phyloP scores from a whole-genome alignment of 92 coral and sea anemone genomes.

The Zoanthus solanderi region DNA sequence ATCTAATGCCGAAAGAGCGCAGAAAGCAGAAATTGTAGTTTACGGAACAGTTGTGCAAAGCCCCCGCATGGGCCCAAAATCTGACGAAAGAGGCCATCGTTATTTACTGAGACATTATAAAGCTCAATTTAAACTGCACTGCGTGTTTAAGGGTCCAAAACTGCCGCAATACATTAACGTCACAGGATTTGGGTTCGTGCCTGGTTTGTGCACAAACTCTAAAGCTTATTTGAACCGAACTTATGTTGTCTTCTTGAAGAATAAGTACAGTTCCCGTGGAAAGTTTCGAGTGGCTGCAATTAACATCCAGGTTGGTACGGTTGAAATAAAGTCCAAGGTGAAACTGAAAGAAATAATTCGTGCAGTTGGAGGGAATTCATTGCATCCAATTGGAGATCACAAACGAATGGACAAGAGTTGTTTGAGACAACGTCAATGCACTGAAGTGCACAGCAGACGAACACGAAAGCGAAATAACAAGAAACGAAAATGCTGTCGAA shows the following conservation, averaged over 20 bases:
- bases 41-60: constrained; percentile 86
- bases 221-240: constrained; percentile 82
- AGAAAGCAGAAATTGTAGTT: constrained; percentile 79
- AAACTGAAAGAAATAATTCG: constrained; percentile 71
- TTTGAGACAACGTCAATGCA: constrained; percentile 48
- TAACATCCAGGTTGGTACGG: constrained; percentile 75
- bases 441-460: constrained; percentile 49
- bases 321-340: constrained; percentile 61
- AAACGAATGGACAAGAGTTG: constrained; percentile 67
- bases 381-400: constrained; percentile 68
- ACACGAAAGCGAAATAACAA: constrained; percentile 38
- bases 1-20: constrained; percentile 70
- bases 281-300: constrained; percentile 68
- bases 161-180: constrained; percentile 73
- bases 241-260: constrained; percentile 67
- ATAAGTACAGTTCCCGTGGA: constrained; percentile 39
- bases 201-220: constrained; percentile 80
- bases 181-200: constrained; percentile 81
- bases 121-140: constrained; percentile 79
- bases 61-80: constrained; percentile 58
- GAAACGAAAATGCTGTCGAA: constrained; percentile 39
- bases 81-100: constrained; percentile 29
- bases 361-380: constrained; percentile 62
- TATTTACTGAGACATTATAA: constrained; percentile 66
- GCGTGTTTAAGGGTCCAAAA: constrained; percentile 82